Conservation (phyloP, 2,888 invertebrate genomes). For the Scaptomyza reducta region DNA sequence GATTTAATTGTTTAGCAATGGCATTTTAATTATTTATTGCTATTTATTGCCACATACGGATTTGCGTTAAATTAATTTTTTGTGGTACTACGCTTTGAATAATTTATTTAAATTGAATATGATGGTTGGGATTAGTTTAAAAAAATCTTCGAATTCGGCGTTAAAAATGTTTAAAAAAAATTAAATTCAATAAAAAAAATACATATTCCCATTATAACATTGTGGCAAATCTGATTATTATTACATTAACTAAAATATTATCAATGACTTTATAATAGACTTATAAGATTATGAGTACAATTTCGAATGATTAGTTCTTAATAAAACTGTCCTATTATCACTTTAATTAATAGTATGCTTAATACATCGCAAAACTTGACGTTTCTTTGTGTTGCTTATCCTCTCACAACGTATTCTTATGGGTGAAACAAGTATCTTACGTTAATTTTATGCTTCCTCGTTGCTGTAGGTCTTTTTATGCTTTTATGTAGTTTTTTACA, state of each 20-base stretch:
- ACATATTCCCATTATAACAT: too few relatives aligned
- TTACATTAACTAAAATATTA: constrained; percentile 8
- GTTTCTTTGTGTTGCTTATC: constrained; percentile 1
- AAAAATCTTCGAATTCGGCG: neutral
- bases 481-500: constrained; percentile 19
- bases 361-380: constrained; percentile 15
- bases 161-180: too few relatives aligned
- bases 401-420: constrained; percentile 36
- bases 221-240: constrained; percentile 9
- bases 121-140: neutral
- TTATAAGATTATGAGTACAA: constrained; percentile 13
- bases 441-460: constrained; percentile 36
- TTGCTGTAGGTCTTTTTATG: constrained; percentile 18
- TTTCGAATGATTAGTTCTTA: neutral
- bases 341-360: constrained; percentile 19
- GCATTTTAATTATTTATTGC: constrained; percentile 57
- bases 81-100: constrained; percentile 4
- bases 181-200: neutral
- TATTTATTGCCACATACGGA: constrained; percentile 40
- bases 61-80: constrained; percentile 17
- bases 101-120: constrained; percentile 48
- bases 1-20: constrained; percentile 32
- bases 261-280: constrained; percentile 21
- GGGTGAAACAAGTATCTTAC: constrained; percentile 25
- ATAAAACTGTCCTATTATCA: constrained; percentile 20